phyloP scores from a whole-genome alignment of 2,888 invertebrate species.

The Drosophila quasianomalipes region DNA sequence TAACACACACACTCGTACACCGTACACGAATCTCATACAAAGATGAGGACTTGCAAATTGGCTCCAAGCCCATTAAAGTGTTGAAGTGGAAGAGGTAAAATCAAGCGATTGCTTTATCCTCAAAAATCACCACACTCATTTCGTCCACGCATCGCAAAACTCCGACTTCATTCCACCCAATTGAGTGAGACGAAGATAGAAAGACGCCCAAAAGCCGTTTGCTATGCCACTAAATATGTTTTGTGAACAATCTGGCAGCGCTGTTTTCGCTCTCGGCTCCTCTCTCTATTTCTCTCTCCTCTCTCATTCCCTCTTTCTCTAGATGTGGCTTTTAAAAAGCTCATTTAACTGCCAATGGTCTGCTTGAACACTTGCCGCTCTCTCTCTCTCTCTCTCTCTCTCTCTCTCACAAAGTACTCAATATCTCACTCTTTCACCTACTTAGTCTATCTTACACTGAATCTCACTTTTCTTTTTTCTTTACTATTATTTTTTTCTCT shows the following conservation, averaged over 20 bases:
- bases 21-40: constrained; percentile 39
- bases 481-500: constrained; percentile 17
- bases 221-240: not conserved
- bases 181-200: constrained; percentile 1
- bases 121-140: constrained; percentile 21
- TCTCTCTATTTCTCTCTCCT: not conserved
- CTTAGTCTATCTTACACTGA: constrained; percentile 13
- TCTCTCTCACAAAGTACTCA: not conserved
- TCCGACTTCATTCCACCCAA: not conserved
- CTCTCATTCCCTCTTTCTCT: constrained; percentile 2
- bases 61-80: constrained; percentile 82
- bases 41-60: constrained; percentile 83
- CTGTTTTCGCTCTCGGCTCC: not conserved
- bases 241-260: not conserved
- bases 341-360: constrained; percentile 7
- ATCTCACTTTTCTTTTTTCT: not conserved
- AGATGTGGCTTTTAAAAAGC: not conserved
- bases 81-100: constrained; percentile 83
- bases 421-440: constrained; percentile 12
- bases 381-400: not conserved
- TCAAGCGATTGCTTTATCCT: constrained; percentile 11
- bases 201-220: not conserved
- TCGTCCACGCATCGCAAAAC: constrained; percentile 15
- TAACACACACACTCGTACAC: constrained; percentile 19
- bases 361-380: constrained; percentile 24